Conservation (phyloP, 2,888 invertebrate genomes). For the Chrysodeixis includens region DNA sequence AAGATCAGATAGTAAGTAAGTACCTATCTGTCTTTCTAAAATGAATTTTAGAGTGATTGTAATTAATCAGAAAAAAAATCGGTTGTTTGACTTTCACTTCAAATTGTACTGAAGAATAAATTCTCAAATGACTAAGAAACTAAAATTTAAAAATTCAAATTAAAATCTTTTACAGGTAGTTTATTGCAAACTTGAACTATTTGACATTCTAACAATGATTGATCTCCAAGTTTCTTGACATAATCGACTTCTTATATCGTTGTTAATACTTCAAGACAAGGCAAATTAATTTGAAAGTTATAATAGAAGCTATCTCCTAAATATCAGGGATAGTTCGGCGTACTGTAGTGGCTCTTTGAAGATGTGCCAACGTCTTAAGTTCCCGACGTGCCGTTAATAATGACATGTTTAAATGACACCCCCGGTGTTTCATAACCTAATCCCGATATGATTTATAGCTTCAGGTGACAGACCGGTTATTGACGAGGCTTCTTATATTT, state of each 20-base stretch:
- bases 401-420: constrained; percentile 36
- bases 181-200: background rate
- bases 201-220: background rate
- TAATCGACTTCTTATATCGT: background rate
- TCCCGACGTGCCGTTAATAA: constrained; percentile 41
- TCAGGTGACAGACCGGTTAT: constrained; percentile 19
- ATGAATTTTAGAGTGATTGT: no score
- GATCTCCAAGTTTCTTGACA: background rate
- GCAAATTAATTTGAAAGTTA: constrained; percentile 29
- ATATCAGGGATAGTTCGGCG: constrained; percentile 46
- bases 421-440: constrained; percentile 33
- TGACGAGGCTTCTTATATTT: constrained; percentile 5
- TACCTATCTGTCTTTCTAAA: background rate
- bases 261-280: background rate
- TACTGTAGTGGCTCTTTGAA: constrained; percentile 61
- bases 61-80: background rate
- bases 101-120: background rate
- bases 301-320: constrained; percentile 39
- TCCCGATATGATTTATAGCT: constrained; percentile 34
- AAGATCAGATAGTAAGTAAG: background rate
- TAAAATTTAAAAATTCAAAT: no score
- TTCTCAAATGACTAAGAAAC: no score
- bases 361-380: constrained; percentile 67
- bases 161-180: background rate
- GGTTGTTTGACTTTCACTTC: background rate